These are phyloP conservation scores for Anomalospiza imberbis DNA, from an alignment of 2,797 vertebrate species.

Conservation along the genomic window DNA sequence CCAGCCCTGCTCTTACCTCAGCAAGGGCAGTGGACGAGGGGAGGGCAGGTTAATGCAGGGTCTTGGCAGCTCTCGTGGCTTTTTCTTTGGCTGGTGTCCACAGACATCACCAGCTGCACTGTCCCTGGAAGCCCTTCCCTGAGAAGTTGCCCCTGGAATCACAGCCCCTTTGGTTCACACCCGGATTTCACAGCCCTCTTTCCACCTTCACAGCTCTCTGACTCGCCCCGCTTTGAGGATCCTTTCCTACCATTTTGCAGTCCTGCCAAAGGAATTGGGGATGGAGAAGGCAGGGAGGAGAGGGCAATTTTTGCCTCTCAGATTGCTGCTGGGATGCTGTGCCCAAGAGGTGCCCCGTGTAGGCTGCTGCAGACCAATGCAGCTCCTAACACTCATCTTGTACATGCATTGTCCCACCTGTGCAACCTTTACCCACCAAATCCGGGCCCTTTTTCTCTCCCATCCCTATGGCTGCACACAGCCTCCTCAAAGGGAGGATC, in stretches of 20 bases:
- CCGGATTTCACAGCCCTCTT: background rate
- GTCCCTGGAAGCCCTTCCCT: background rate
- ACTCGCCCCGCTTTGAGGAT: background rate
- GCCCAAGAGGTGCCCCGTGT: rapidly evolving
- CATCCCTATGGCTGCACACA: background rate
- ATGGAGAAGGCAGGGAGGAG: background rate
- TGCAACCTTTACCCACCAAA: background rate
- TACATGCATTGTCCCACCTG: background rate
- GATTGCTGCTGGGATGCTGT: background rate
- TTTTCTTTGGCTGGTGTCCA: background rate
- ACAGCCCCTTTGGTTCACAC: background rate
- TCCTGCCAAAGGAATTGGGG: background rate
- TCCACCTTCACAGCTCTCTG: background rate
- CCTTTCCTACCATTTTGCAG: background rate
- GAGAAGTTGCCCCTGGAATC: background rate
- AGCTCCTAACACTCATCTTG: background rate
- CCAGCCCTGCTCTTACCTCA: background rate
- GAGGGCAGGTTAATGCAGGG: background rate
- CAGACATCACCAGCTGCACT: background rate
- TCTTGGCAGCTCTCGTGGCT: background rate
- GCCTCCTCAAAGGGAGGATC: background rate
- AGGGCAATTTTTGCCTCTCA: background rate
- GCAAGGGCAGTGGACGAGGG: background rate
- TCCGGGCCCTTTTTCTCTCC: rapidly evolving
- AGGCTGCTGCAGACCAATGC: background rate